Percentiles rank a stretch among this genome's conserved stretches.
Evolutionary conservation across 2,888 invertebrate genomes (phyloP).

Genomic region (Rhorus exstirpatorius): DNA sequence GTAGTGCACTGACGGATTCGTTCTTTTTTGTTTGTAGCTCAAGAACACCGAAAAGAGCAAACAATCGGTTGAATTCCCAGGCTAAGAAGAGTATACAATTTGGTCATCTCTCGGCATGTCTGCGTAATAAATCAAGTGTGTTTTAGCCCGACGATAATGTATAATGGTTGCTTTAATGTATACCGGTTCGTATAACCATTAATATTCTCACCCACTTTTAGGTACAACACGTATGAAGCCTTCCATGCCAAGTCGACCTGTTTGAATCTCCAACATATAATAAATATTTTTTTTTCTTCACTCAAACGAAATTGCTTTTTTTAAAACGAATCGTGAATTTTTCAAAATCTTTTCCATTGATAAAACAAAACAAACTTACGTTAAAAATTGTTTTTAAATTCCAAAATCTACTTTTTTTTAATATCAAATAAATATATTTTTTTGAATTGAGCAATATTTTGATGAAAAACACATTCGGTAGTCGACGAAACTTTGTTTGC

Average conservation of each 20-base stretch:
- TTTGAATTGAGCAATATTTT: too few relatives aligned
- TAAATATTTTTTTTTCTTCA: too few relatives aligned
- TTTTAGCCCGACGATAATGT: conserved; percentile 34
- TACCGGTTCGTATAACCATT: conserved; percentile 72
- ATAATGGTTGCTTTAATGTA: conserved; percentile 59
- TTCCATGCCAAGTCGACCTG: neutral
- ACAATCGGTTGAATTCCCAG: conserved; percentile 75
- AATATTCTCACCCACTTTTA: conserved; percentile 65
- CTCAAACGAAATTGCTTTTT: too few relatives aligned
- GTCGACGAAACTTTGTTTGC: neutral
- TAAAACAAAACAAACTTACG: too few relatives aligned
- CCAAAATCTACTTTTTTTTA: too few relatives aligned
- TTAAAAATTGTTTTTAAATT: too few relatives aligned
- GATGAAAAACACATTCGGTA: too few relatives aligned
- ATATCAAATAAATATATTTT: too few relatives aligned
- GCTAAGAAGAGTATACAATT: conserved; percentile 71
- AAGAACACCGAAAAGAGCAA: conserved; percentile 77
- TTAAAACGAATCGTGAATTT: neutral
- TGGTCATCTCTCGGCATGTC: conserved; percentile 68
- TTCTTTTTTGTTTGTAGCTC: conserved; percentile 75
- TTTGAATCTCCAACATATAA: neutral
- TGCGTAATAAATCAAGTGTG: conserved; percentile 76
- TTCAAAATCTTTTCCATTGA: neutral
- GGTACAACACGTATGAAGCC: neutral
- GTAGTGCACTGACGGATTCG: conserved; percentile 11